Conservation (phyloP, 2,888 invertebrate genomes). For the Habroteleia sp. region DNA sequence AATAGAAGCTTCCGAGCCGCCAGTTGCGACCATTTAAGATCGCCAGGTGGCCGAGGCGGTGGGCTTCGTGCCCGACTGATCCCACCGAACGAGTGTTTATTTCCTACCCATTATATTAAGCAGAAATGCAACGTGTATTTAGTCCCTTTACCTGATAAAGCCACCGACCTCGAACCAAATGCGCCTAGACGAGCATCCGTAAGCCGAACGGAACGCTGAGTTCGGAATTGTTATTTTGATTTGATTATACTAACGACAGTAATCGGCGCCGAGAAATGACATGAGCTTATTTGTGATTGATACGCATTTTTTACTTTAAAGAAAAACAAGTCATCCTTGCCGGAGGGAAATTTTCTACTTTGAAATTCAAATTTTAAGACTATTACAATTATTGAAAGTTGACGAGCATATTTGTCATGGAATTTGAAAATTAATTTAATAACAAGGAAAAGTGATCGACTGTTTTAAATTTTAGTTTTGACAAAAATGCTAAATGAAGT, state of each 20-base stretch:
- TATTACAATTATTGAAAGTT: no score
- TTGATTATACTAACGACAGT: not conserved
- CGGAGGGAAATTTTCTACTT: no score
- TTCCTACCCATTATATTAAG: conserved; percentile 59
- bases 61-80: conserved; percentile 62
- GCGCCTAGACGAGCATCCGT: conserved; percentile 10
- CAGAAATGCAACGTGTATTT: conserved; percentile 54
- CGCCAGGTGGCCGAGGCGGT: conserved; percentile 63
- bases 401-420: no score
- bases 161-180: conserved; percentile 20
- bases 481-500: no score
- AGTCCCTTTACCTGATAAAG: conserved; percentile 36
- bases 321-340: no score
- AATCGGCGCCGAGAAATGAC: conserved; percentile 8
- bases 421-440: no score
- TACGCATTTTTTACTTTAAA: no score
- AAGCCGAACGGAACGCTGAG: no score
- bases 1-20: conserved; percentile 50
- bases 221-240: conserved; percentile 2
- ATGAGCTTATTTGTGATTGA: conserved; percentile 3
- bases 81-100: conserved; percentile 62
- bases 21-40: conserved; percentile 61
- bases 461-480: no score
- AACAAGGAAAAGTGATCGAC: no score
- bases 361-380: no score